These are phyloP conservation scores for Atta cephalotes DNA, from an alignment of 1,140 invertebrate species.

Conservation along the genomic window DNA sequence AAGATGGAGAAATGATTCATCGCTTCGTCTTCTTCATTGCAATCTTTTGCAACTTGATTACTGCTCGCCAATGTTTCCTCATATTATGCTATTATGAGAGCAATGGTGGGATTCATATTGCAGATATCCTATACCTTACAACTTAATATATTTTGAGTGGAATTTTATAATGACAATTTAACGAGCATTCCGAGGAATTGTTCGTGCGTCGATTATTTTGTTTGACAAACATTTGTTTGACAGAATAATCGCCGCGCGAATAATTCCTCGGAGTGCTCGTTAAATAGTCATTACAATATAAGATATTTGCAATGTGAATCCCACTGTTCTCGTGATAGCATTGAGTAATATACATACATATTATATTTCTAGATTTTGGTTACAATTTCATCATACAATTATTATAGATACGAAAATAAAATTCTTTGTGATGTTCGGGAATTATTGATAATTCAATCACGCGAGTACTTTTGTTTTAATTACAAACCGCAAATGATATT, in stretches of 20 bases:
- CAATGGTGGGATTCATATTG: not conserved
- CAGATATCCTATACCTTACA: not conserved
- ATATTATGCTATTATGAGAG: constrained; percentile 5
- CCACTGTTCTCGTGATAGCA: not conserved
- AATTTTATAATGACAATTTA: not conserved
- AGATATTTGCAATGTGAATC: not conserved
- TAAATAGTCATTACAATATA: not conserved
- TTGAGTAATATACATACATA: not conserved
- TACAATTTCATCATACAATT: not conserved
- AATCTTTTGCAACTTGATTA: constrained; percentile 8
- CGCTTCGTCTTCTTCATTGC: too few relatives aligned
- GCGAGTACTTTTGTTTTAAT: not conserved
- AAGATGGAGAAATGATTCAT: not conserved
- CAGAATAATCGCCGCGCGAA: not conserved
- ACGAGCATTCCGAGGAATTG: not conserved
- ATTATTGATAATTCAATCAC: not conserved
- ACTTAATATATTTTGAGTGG: not conserved
- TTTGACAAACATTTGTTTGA: not conserved
- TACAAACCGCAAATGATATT: too few relatives aligned
- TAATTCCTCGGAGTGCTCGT: not conserved
- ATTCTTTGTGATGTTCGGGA: not conserved
- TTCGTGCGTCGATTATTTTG: not conserved
- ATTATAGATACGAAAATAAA: constrained; percentile 6
- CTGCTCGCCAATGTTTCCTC: not conserved
- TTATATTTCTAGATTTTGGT: not conserved